phyloP scores from a whole-genome alignment of 2,113 vertebrate species.

The Bubo blakistoni region DNA sequence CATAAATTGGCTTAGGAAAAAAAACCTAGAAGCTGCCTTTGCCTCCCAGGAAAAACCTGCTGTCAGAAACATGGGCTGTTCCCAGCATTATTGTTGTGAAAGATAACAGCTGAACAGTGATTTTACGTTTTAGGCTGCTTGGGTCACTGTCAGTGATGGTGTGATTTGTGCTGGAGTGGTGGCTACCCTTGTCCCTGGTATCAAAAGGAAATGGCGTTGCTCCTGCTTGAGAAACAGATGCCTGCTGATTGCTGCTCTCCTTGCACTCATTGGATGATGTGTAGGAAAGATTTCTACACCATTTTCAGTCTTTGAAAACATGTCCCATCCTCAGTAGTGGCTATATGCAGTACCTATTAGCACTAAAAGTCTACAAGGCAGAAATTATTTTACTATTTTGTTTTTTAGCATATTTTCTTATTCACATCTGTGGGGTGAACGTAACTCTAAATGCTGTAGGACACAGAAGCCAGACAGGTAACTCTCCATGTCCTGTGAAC shows the following conservation, averaged over 20 bases:
- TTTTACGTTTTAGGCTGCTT: background rate
- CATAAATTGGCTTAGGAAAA: background rate
- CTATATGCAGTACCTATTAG: background rate
- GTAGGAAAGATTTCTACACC: background rate
- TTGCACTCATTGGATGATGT: background rate
- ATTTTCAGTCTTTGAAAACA: background rate
- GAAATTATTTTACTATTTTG: background rate
- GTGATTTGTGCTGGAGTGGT: background rate
- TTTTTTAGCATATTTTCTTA: background rate
- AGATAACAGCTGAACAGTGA: background rate
- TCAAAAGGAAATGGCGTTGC: background rate
- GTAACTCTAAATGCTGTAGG: background rate
- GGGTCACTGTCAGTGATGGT: background rate
- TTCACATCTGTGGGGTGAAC: background rate
- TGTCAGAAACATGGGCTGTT: background rate
- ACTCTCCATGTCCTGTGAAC: background rate
- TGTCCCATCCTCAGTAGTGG: background rate
- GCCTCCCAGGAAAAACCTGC: background rate
- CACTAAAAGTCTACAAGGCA: background rate
- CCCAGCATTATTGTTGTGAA: background rate
- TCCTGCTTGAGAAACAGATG: background rate
- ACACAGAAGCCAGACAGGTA: background rate
- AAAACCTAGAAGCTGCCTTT: background rate
- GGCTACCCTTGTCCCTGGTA: background rate
- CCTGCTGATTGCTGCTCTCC: background rate